These are phyloP conservation scores for Bostrychus sinensis DNA, from an alignment of 2,113 vertebrate genomes.

Conservation along the genomic window DNA sequence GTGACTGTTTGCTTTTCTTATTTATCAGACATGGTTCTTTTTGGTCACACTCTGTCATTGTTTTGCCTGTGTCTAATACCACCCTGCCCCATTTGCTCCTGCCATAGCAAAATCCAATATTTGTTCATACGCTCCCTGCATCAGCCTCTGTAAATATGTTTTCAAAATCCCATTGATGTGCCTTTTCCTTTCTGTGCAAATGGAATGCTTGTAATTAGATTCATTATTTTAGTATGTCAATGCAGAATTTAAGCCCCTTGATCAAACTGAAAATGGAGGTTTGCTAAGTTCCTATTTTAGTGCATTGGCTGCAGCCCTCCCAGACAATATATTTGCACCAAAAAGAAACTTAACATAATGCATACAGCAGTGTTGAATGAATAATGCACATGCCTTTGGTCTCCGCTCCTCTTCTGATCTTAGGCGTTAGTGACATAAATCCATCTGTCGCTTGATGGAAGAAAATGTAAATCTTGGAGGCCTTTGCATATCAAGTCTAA, in stretches of 20 bases:
- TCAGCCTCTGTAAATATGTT: constrained; percentile 72
- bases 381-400: constrained; percentile 70
- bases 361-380: constrained; percentile 63
- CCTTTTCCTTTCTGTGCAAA: constrained; percentile 51
- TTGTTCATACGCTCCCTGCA: constrained; percentile 66
- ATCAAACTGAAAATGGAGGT: constrained; percentile 47
- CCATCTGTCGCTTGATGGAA: constrained; percentile 71
- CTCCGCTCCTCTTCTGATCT: constrained; percentile 68
- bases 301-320: constrained; percentile 36
- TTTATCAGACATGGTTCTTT: constrained; percentile 41
- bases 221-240: constrained; percentile 67
- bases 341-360: constrained; percentile 69
- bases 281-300: constrained; percentile 54
- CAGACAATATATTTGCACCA: constrained; percentile 58
- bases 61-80: constrained; percentile 65
- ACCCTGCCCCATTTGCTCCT: constrained; percentile 70
- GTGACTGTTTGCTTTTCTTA: constrained; percentile 56
- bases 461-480: constrained; percentile 75
- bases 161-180: constrained; percentile 68
- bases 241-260: constrained; percentile 44
- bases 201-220: constrained; percentile 71
- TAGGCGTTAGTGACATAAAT: constrained; percentile 70
- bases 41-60: constrained; percentile 54
- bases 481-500: constrained; percentile 71
- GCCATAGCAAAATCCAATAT: constrained; percentile 70